Conservation (phyloP, 2,888 invertebrate species). For the Zeuzera pyrina region DNA sequence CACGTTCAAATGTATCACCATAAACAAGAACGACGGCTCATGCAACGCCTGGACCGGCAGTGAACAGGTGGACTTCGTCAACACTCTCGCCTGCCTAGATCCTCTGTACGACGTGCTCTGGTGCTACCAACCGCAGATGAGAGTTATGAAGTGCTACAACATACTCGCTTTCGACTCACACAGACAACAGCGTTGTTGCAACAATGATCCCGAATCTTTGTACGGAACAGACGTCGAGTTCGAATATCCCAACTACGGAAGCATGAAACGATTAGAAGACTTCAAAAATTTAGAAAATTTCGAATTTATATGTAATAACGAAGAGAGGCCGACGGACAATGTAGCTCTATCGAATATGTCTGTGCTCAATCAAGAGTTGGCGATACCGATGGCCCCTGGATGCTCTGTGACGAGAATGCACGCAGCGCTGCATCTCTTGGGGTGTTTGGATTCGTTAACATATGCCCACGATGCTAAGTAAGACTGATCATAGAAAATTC, state of each 20-base stretch:
- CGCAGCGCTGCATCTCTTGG: slow-evolving; percentile 91
- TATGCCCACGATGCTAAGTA: slow-evolving; percentile 82
- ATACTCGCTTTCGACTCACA: slow-evolving; percentile 84
- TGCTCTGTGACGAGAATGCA: slow-evolving; percentile 86
- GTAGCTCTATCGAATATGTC: slow-evolving; percentile 64
- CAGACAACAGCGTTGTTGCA: slow-evolving; percentile 52
- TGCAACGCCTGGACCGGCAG: slow-evolving; percentile 87
- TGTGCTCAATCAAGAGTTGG: slow-evolving; percentile 85
- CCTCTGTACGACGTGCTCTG: slow-evolving; percentile 94
- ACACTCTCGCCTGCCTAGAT: slow-evolving; percentile 88
- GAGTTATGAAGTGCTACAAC: slow-evolving; percentile 83
- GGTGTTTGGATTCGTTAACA: slow-evolving; percentile 91
- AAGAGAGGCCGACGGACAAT: slow-evolving; percentile 35
- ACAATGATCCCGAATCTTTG: slow-evolving; percentile 35
- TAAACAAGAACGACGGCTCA: slow-evolving; percentile 90
- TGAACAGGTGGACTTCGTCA: slow-evolving; percentile 89
- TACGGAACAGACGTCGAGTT: slow-evolving; percentile 31
- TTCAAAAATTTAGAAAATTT: slow-evolving; percentile 50
- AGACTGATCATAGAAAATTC: slow-evolving; percentile 14
- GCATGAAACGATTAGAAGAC: slow-evolving; percentile 55
- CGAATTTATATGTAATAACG: slow-evolving; percentile 38
- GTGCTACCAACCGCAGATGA: slow-evolving; percentile 84
- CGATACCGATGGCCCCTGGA: slow-evolving; percentile 81
- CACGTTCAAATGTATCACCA: slow-evolving; percentile 89
- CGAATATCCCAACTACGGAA: slow-evolving; percentile 56